These are phyloP conservation scores for Tipula confusa DNA, from an alignment of 2,888 invertebrate species.

Conservation along the genomic window DNA sequence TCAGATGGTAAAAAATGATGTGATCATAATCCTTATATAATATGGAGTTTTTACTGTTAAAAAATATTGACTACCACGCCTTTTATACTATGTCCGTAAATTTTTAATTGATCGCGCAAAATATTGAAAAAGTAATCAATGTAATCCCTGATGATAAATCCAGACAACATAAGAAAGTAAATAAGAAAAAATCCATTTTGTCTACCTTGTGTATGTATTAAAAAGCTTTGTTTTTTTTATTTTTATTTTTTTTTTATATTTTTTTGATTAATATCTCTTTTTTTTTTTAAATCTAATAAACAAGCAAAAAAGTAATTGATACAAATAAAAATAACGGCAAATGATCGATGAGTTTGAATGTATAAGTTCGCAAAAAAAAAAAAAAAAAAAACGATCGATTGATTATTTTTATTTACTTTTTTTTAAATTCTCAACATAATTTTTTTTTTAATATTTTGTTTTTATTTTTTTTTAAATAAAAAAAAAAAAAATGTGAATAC, in stretches of 20 bases:
- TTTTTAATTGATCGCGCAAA: no score
- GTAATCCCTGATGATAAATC: neutral
- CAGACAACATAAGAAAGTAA: neutral
- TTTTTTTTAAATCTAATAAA: neutral
- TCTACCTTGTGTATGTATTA: neutral
- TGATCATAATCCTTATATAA: no score
- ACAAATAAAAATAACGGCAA: slow-evolving; percentile 32
- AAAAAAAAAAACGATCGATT: slow-evolving; percentile 33
- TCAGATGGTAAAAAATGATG: no score
- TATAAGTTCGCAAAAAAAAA: no score
- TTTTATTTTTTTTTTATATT: neutral
- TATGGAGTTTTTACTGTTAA: no score
- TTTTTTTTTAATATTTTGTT: slow-evolving; percentile 37
- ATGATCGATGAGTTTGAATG: neutral
- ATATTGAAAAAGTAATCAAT: no score
- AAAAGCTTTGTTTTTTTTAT: neutral
- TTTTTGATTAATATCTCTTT: neutral
- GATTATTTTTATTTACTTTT: slow-evolving; percentile 39
- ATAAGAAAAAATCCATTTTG: neutral
- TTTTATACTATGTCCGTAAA: no score
- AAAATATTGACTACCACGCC: no score
- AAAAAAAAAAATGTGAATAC: slow-evolving; percentile 41
- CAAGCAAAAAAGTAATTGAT: slow-evolving; percentile 33
- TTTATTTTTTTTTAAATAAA: slow-evolving; percentile 37
- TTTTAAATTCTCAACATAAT: slow-evolving; percentile 38